Base-by-base conservation (phyloP, 2,113 vertebrate species). In the Nyctereutes procyonoides region DNA sequence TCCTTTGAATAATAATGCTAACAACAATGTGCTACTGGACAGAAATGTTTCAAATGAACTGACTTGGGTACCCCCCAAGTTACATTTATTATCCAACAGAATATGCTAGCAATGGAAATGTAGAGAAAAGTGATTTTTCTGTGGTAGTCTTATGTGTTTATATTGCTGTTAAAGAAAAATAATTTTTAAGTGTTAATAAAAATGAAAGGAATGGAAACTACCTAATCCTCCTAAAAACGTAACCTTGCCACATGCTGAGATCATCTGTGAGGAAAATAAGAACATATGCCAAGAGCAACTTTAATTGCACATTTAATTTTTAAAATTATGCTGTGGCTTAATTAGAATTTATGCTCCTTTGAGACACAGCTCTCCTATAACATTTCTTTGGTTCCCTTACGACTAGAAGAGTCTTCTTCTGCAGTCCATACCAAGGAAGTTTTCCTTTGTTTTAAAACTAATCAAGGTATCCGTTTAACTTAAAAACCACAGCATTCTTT, bases 301-400 rank as follows among this genome's bases (percentile, higher is more conserved):
- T 97, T 95, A 97, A 95, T 93, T 94, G 60, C 96, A 97, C 90
- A 95, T 91, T 97, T 98, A 93, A 98, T 88, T 98, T 98, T 88
- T 96, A 92, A 96, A 98, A 97, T 97, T 90, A 95, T 16, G 48
- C 95, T 97, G 92, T 95, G 80, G 95, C 92, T 97, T 98, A 98
- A 97, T 96, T 93, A 89, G 84, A 74, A 95, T 96, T 93, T 28
- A 95, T 92, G 88, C 94, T 94, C 51, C 16, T 60, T 53, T 69
- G 51, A 93, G 38, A 90, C 1, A 5, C 5, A 30, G 97, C 91
- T 76, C 43, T 96, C 8, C 24, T 96, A 83, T 58, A 55, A 32
- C 73, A 26, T 85, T 89, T 81, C 74, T 98, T 95, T 98, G 53
- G 90, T 63, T 98, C 91, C 82, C 17, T 96, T 84, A 81, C 60